Conservation (phyloP, 1,140 invertebrate species). For the Elymnias hypermnestra region DNA sequence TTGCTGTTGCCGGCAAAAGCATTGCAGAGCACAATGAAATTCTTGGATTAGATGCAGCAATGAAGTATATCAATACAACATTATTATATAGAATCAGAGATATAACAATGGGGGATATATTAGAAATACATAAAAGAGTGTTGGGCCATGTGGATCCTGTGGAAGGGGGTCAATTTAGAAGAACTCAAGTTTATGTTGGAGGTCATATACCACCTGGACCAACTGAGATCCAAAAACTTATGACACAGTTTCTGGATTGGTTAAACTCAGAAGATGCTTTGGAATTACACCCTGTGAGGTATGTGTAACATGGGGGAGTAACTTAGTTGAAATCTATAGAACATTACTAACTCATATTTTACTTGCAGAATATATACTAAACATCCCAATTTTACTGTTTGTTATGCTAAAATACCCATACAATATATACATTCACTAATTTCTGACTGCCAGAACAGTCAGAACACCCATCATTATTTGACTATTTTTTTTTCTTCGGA, state of each 20-base stretch:
- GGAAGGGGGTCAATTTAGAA: slow-evolving; percentile 88
- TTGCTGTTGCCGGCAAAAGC: slow-evolving; percentile 95
- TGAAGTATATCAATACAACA: slow-evolving; percentile 97
- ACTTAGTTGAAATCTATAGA: too few relatives aligned
- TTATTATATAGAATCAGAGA: slow-evolving; percentile 85
- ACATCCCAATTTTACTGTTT: too few relatives aligned
- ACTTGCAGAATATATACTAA: too few relatives aligned
- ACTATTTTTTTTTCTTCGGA: slow-evolving; percentile 7
- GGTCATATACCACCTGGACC: slow-evolving; percentile 93
- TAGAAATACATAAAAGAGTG: slow-evolving; percentile 95
- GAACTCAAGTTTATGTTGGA: slow-evolving; percentile 94
- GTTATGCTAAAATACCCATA: too few relatives aligned
- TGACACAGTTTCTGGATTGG: slow-evolving; percentile 94
- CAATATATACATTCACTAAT: too few relatives aligned
- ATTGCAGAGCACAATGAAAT: slow-evolving; percentile 98
- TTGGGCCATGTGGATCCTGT: slow-evolving; percentile 95
- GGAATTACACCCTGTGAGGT: slow-evolving; percentile 91
- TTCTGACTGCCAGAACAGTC: too few relatives aligned
- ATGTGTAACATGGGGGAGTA: too few relatives aligned
- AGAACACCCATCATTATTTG: neutral
- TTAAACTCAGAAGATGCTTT: slow-evolving; percentile 91
- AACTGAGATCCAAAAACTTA: slow-evolving; percentile 85
- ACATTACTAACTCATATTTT: slow-evolving; percentile 6
- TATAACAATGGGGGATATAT: slow-evolving; percentile 89
- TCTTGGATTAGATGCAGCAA: slow-evolving; percentile 93